phyloP scores from a whole-genome alignment of 2,113 vertebrate species.

The Ardeotis arabs region DNA sequence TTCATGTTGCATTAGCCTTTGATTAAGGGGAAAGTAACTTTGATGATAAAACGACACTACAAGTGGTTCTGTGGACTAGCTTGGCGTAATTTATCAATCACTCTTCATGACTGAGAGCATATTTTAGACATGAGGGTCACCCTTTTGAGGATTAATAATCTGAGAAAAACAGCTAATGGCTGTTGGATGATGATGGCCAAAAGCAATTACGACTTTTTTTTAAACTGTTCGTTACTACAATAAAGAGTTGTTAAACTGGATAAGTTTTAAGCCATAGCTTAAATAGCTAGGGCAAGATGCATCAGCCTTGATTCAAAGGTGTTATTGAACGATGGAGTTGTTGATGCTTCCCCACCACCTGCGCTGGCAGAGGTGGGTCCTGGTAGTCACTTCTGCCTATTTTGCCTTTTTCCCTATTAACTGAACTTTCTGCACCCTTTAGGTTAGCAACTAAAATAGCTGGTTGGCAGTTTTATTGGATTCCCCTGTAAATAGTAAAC shows the following conservation, averaged over 20 bases:
- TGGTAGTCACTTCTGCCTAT: not conserved
- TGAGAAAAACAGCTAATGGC: not conserved
- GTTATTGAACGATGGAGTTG: not conserved
- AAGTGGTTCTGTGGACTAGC: not conserved
- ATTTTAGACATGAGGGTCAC: not conserved
- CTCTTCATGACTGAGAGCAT: not conserved
- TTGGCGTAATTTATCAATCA: not conserved
- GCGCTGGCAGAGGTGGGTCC: not conserved
- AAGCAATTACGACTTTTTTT: not conserved
- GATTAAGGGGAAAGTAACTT: conserved; percentile 49
- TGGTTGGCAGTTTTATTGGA: not conserved
- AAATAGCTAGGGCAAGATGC: not conserved
- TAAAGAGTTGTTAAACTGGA: not conserved
- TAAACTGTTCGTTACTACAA: not conserved
- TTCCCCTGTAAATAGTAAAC: not conserved
- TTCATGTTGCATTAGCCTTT: conserved; percentile 55
- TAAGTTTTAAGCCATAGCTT: not conserved
- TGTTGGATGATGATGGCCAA: not conserved
- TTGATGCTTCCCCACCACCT: not conserved
- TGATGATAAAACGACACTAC: conserved; percentile 35
- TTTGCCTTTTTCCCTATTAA: not conserved
- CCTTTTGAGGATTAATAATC: conserved; percentile 18
- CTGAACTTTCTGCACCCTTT: not conserved
- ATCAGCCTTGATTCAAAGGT: not conserved
- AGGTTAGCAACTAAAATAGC: not conserved